These are phyloP conservation scores for Zosterops pallidus DNA, from an alignment of 2,113 vertebrate genomes.

Conservation along the genomic window DNA sequence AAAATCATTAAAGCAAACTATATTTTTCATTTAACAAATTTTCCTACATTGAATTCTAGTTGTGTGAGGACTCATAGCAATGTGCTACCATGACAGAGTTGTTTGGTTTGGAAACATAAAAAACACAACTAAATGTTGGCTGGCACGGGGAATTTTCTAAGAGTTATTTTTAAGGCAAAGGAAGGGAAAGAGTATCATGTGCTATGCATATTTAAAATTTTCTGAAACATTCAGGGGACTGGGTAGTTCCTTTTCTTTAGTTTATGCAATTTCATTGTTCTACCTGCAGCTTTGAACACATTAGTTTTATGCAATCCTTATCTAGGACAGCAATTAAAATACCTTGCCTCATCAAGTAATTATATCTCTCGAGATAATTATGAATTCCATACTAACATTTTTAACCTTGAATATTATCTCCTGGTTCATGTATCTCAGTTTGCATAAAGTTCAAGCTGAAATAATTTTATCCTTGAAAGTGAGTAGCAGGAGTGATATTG, in stretches of 20 bases:
- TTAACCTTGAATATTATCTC: constrained; percentile 17
- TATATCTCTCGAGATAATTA: constrained; percentile 27
- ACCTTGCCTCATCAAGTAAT: neutral
- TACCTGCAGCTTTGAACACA: neutral
- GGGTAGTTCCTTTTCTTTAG: neutral
- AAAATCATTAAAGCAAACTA: neutral
- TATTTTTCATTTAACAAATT: neutral
- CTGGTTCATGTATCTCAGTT: neutral
- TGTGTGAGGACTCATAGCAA: neutral
- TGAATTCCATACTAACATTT: neutral
- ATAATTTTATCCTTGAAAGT: neutral
- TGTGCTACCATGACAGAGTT: neutral
- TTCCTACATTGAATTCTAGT: neutral
- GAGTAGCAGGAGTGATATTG: neutral
- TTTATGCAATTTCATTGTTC: neutral
- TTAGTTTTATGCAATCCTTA: neutral
- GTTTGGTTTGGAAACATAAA: neutral
- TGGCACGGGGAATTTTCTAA: neutral
- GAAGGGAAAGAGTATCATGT: neutral
- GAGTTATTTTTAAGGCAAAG: neutral
- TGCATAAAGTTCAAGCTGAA: constrained; percentile 3
- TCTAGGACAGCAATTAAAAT: constrained; percentile 7
- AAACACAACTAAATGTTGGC: neutral
- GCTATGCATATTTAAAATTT: neutral
- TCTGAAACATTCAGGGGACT: neutral